Evolutionary conservation across 2,797 vertebrate species (phyloP), one percentile per base, ranked within the genome.

Genomic region (Sebastolobus alascanus): DNA sequence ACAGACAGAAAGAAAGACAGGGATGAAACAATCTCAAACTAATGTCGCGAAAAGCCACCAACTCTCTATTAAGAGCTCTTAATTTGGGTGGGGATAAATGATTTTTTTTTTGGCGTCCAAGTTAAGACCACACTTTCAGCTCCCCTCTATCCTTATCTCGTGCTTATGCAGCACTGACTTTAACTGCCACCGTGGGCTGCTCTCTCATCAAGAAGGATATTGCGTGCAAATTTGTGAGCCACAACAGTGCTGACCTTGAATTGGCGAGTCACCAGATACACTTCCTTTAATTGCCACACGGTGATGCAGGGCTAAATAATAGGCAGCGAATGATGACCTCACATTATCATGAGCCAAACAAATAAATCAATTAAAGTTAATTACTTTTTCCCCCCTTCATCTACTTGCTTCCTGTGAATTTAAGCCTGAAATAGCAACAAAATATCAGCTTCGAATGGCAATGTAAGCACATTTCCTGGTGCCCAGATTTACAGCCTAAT

Each of bases 401-500:
- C 54, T 68, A 18, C 58, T 77, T 76, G 14, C 73, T 68, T 84
- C 59, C 38, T 76, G 33, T 71, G 9, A 83, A 68, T 84, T 72
- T 66, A 67, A 76, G 55, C 72, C 73, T 69, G 75, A 81, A 85
- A 86, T 22, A 71, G 50, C 65, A 66, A 27, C 18, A 75, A 77
- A 78, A 79, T 65, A 81, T 70, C 56, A 74, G 72, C 73, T 64
- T 79, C 68, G 67, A 69, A 80, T 74, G 65, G 79, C 80, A 78
- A 77, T 38, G 66, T 35, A 84, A 84, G 60, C 80, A 81, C 67
- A 77, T 83, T 77, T 85, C 25, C 37, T 50, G 7, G 10, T 75
- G 85, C 85, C 85, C 91, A 91, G 16, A 74, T 87, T 64, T 75
- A 74, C 68, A 73, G 75, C 54, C 58, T 59, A 73, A 79, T 81